Evolutionary conservation across 2,888 invertebrate genomes (phyloP).

Genomic region (Marasmarcha lunaedactyla): DNA sequence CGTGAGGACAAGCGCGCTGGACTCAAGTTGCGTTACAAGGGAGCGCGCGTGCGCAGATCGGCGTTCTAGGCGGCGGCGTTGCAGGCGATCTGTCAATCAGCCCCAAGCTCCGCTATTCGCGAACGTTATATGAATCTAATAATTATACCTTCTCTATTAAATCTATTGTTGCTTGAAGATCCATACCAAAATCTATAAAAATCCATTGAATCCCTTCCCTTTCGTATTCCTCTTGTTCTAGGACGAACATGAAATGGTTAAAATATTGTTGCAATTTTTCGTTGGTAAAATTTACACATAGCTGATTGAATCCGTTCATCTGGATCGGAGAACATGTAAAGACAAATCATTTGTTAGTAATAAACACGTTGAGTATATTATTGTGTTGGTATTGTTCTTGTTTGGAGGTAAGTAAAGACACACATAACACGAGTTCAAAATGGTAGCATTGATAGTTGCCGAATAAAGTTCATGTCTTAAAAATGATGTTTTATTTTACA

Average conservation of each 20-base stretch:
- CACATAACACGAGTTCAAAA: constrained; percentile 27
- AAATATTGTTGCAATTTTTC: constrained; percentile 96
- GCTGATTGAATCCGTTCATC: constrained; percentile 95
- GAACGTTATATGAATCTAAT: constrained; percentile 28
- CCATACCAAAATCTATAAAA: constrained; percentile 96
- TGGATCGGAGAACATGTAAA: constrained; percentile 58
- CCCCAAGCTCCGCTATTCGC: constrained; percentile 42
- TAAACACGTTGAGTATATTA: constrained; percentile 2
- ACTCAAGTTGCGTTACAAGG: no score
- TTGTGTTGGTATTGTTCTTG: constrained; percentile 3
- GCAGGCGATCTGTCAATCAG: constrained; percentile 14
- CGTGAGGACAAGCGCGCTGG: no score
- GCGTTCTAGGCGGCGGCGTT: no score
- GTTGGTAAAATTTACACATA: constrained; percentile 97
- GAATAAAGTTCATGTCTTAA: constrained; percentile 29
- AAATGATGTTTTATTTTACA: no score
- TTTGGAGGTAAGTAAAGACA: constrained; percentile 28
- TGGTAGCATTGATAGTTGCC: constrained; percentile 49
- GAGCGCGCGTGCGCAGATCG: no score
- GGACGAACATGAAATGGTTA: constrained; percentile 96
- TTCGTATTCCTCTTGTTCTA: constrained; percentile 96
- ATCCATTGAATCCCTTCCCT: constrained; percentile 91
- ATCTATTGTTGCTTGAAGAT: constrained; percentile 91
- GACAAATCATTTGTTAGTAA: constrained; percentile 23
- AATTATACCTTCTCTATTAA: constrained; percentile 88